phyloP scores from a whole-genome alignment of 2,888 invertebrate genomes.

The Tryphoninae sp. region DNA sequence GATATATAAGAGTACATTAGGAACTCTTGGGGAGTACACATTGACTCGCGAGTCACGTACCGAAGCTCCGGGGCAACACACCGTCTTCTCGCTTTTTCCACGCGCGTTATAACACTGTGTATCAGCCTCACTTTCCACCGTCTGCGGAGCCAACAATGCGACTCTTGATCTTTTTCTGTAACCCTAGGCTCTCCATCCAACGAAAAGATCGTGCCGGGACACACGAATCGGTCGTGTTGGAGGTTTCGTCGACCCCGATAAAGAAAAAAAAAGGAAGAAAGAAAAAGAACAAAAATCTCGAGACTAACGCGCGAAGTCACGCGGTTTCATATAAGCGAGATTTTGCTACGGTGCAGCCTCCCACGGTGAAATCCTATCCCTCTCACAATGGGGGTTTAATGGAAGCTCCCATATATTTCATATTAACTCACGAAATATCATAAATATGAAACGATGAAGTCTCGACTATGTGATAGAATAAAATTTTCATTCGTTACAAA shows the following conservation, averaged over 20 bases:
- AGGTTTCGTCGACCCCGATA: constrained; percentile 19
- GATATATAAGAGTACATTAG: neutral
- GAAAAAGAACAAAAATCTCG: constrained; percentile 13
- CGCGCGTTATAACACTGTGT: constrained; percentile 64
- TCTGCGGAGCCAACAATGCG: constrained; percentile 70
- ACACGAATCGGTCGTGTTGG: constrained; percentile 39
- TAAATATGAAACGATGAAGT: constrained; percentile 44
- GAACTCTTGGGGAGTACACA: constrained; percentile 17
- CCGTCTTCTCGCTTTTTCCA: constrained; percentile 49
- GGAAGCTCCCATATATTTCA: constrained; percentile 34
- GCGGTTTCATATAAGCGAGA: constrained; percentile 26
- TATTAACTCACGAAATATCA: constrained; percentile 29
- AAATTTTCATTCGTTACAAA: constrained; percentile 17
- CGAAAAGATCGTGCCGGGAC: constrained; percentile 49
- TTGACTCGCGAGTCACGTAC: constrained; percentile 65
- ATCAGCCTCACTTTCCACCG: constrained; percentile 68
- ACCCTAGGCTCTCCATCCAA: neutral
- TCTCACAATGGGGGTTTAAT: constrained; percentile 53
- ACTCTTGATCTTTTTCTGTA: constrained; percentile 67
- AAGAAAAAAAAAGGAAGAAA: neutral
- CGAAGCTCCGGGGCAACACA: constrained; percentile 45
- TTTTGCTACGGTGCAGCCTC: constrained; percentile 28
- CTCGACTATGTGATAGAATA: neutral
- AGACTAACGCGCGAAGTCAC: neutral
- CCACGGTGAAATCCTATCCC: constrained; percentile 39